Evolutionary conservation across 2,113 vertebrate genomes (phyloP).

Genomic region (Apteryx mantelli): DNA sequence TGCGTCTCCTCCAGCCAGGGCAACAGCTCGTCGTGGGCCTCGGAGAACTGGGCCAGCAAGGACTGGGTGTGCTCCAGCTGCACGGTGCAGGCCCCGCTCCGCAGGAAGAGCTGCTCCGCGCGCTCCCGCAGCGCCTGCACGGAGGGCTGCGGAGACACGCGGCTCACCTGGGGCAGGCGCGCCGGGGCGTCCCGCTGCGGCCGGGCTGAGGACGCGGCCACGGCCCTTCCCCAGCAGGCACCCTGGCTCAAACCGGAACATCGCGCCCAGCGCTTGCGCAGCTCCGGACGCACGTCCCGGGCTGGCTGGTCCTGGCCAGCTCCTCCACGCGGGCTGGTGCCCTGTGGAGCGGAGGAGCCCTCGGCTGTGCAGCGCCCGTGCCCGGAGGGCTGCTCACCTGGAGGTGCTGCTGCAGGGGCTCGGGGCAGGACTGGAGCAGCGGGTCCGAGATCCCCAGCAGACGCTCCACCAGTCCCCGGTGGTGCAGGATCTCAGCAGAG

Average conservation of each 20-base stretch:
- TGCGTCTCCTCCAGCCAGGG: conserved; percentile 87
- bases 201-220: rapidly evolving
- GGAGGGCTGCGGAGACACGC: conserved; percentile 31
- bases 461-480: conserved; percentile 83
- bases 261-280: no score
- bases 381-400: conserved; percentile 61
- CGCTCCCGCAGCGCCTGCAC: conserved; percentile 77
- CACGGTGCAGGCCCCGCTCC: conserved; percentile 76
- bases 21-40: conserved; percentile 81
- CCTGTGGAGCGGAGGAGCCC: neutral
- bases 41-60: conserved; percentile 82
- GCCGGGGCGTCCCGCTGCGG: no score
- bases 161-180: rapidly evolving
- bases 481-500: conserved; percentile 85
- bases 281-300: no score
- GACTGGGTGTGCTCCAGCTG: conserved; percentile 86
- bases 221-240: neutral
- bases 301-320: neutral
- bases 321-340: no score
- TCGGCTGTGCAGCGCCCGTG: neutral
- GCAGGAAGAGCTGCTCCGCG: conserved; percentile 75
- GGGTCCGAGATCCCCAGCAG: conserved; percentile 79
- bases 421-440: conserved; percentile 70
- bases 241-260: neutral
- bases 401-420: conserved; percentile 28